Evolutionary conservation across 2,797 vertebrate genomes (phyloP), one percentile per base, ranked within the genome.

Genomic region (Acrossocheilus fasciatus): DNA sequence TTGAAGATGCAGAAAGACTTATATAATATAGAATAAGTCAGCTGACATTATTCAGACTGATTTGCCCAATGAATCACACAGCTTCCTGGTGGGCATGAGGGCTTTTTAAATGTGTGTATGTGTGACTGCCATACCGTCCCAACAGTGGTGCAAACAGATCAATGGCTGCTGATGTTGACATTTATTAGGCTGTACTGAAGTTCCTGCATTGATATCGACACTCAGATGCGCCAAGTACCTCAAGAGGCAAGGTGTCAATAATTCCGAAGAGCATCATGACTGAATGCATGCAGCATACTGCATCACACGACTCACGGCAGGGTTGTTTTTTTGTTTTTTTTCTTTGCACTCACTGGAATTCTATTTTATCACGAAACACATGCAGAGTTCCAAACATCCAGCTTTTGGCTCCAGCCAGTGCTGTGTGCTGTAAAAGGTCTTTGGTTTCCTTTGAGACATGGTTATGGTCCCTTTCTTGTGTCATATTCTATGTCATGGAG

Each of bases 101-200:
- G 41, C 12, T 77, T 50, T 57, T 75, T 45, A 88, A 84, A 78
- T 64, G 30, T 69, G 39, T 14, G 17, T 59, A 30, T 30, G 30
- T 30, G 30, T 30, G 78, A 64, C 57, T 89, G 89, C 68, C 82
- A 83, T 89, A 87, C 88, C 86, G 81, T 86, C 47, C 84, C 59
- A 81, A 66, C 85, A 62, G 59, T 91, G 92, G 92, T 91, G 89
- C 92, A 92, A 92, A 91, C 91, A 89, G 92, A 94, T 95, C 94
- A 92, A 94, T 94, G 92, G 84, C 91, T 90, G 92, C 93, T 91
- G 90, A 92, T 94, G 91, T 87, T 92, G 93, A 94, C 93, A 93
- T 95, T 94, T 93, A 94, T 94, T 92, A 93, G 91, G 91, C 90
- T 87, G 90, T 92, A 90, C 93, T 91, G 89, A 95, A 92, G 91